Base-by-base conservation (phyloP, 2,113 vertebrate species). In the Rhegmatorhina hoffmannsi region DNA sequence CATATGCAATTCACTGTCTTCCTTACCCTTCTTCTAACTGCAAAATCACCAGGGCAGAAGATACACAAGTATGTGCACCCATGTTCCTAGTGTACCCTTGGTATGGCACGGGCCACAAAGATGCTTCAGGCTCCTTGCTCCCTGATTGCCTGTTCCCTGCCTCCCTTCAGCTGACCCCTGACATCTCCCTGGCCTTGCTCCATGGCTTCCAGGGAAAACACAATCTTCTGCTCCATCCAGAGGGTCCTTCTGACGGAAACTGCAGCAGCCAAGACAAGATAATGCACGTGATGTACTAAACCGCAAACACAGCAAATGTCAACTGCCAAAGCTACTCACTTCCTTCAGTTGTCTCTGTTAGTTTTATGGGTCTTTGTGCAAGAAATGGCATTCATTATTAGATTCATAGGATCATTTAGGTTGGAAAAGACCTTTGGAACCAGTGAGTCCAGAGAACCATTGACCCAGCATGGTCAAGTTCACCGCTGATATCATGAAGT, bases 281-380 rank as follows among this genome's bases (percentile, higher is more conserved):
- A 46, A 17, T 3, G 34, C 13, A 36, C 1, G 0, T 67, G n/a
- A 10, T 0, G 0, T 3, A 55, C 62, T 24, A 55, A 87, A 79
- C 52, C 70, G 46, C 62, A 63, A 66, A 29, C 15, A 13, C 11
- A 11, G 43, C 55, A 75, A 70, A 47, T 68, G 44, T 55, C 74
- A 87, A 46, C 7, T 36, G 82, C 58, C 62, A 64, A 38, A 85
- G 10, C 25, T 74, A 5, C 62, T 66, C 31, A 7, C 55, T 77
- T 80, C 76, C 50, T 76, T 67, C 43, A 11, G 23, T 21, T 56
- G 16, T 26, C 29, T 70, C 50, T 1, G 0, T 25, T 49, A 28
- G 11, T 66, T 90, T 73, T 66, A 21, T 83, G n/a, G 21, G 47
- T 26, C 47, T 90, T 29, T n/a, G 29, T 33, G 13, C 28, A 38